Conservation (phyloP, 2,888 invertebrate species). For the Tetropium fuscum region DNA sequence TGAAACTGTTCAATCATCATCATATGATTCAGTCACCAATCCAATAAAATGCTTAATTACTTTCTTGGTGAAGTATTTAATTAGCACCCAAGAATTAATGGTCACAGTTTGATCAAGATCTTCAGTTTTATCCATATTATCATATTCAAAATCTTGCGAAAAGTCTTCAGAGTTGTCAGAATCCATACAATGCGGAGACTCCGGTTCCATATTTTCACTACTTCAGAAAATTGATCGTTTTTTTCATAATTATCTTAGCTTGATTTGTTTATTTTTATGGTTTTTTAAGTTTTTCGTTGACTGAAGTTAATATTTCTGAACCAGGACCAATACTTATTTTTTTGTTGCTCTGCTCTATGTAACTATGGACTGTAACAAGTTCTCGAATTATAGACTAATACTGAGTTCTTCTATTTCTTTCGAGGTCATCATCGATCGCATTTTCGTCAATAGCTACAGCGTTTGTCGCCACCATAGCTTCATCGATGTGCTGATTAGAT, state of each 20-base stretch:
- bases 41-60: slow-evolving; percentile 23
- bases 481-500: too few relatives aligned
- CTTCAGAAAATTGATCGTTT: slow-evolving; percentile 16
- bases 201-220: slow-evolving; percentile 30
- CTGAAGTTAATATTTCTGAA: too few relatives aligned
- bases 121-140: slow-evolving; percentile 18
- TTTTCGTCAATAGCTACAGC: too few relatives aligned
- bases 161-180: slow-evolving; percentile 30
- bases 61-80: slow-evolving; percentile 27
- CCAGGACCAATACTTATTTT: too few relatives aligned
- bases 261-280: slow-evolving; percentile 17
- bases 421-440: too few relatives aligned
- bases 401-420: too few relatives aligned
- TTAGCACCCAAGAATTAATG: slow-evolving; percentile 23
- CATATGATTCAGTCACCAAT: slow-evolving; percentile 7
- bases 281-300: too few relatives aligned
- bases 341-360: too few relatives aligned
- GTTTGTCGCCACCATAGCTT: too few relatives aligned
- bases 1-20: slow-evolving; percentile 16
- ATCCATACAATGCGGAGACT: slow-evolving; percentile 29
- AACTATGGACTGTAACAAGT: too few relatives aligned
- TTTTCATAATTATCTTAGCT: slow-evolving; percentile 23
- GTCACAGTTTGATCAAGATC: slow-evolving; percentile 27
- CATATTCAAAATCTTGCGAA: slow-evolving; percentile 17
- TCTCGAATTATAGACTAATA: too few relatives aligned